Evolutionary conservation across 2,113 vertebrate species (phyloP).

Genomic region (Poeciliopsis turrubarensis): DNA sequence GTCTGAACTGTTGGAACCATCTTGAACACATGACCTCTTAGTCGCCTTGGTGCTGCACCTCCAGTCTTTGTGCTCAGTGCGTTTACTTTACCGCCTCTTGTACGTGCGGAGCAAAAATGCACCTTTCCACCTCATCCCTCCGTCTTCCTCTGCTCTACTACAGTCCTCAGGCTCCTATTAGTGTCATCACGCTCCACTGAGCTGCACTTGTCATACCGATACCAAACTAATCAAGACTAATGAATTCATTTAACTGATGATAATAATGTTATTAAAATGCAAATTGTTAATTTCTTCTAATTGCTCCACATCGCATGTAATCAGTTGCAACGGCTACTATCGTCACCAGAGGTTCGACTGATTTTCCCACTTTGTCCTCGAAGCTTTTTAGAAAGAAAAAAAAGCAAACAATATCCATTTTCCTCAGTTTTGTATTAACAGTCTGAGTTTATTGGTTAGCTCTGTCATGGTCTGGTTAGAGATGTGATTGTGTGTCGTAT

Average conservation of each 20-base stretch:
- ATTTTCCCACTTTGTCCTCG: neutral
- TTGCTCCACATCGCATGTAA: conserved; percentile 90
- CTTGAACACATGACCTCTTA: fast-evolving
- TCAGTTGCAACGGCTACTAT: conserved; percentile 83
- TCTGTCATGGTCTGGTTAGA: conserved; percentile 59
- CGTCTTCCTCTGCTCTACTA: conserved; percentile 39
- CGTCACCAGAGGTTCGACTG: conserved; percentile 37
- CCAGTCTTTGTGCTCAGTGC: neutral
- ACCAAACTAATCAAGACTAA: conserved; percentile 95
- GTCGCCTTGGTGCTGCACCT: neutral
- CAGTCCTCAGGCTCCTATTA: conserved; percentile 63
- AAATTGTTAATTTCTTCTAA: conserved; percentile 94
- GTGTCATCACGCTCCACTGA: conserved; percentile 77
- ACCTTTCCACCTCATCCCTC: neutral
- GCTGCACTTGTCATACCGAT: conserved; percentile 80
- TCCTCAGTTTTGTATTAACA: conserved; percentile 1
- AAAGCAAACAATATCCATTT: conserved; percentile 12
- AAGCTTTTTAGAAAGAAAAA: neutral
- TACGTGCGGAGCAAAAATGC: neutral
- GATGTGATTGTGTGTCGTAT: conserved; percentile 59
- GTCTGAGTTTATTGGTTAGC: conserved; percentile 9
- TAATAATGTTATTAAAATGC: conserved; percentile 98
- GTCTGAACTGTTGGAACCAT: neutral
- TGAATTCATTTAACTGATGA: conserved; percentile 91
- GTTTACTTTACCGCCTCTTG: neutral